Evolutionary conservation across 2,888 invertebrate genomes (phyloP), one percentile per base, ranked within the genome.

Genomic region (Sarcophaga carnaria): DNA sequence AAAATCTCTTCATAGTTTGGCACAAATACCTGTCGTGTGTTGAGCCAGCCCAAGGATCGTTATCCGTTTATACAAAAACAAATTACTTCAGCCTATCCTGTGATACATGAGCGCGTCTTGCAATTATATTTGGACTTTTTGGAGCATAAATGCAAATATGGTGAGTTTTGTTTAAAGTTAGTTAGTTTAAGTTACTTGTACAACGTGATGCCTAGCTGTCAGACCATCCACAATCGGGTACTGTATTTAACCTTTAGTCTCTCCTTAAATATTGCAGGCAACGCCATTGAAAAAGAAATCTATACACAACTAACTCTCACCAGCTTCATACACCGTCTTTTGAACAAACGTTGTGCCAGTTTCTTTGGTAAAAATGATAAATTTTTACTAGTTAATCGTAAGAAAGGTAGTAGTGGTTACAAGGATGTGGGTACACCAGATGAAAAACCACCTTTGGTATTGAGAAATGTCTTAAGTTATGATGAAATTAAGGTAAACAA

Each of bases 71-170:
- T 94, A 71, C 88, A 90, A 49, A 71, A 91, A 70, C 92, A 94
- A 89, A 91, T 92, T 11, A 93, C 93, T 1, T 96, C 96, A 0
- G 95, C 94, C 0, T 96, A 96, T 91, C 96, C 96, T 0, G 88
- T 96, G 3, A 94, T 96, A 86, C 96, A 96, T 89, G 96, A 96
- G 90, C 94, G 95, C 74, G 95, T 95, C 11, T 88, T 96, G 3
- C 92, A 94, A 2, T 92, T 96, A 3, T 95, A 95, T 91, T 94
- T 95, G 8, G 94, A 94, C 84, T 96, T 96, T 92, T 93, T 96
- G 75, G 94, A 95, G 85, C 95, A 95, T 90, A 96, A 96, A 92
- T 87, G 88, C 20, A 83, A 89, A 81, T 92, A 91, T 89, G 93
- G 92, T 92, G 82, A 88, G 90, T 81, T 22, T 14, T 59, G 17